Conservation (phyloP, 2,888 invertebrate genomes). For the Saturnia japonica region DNA sequence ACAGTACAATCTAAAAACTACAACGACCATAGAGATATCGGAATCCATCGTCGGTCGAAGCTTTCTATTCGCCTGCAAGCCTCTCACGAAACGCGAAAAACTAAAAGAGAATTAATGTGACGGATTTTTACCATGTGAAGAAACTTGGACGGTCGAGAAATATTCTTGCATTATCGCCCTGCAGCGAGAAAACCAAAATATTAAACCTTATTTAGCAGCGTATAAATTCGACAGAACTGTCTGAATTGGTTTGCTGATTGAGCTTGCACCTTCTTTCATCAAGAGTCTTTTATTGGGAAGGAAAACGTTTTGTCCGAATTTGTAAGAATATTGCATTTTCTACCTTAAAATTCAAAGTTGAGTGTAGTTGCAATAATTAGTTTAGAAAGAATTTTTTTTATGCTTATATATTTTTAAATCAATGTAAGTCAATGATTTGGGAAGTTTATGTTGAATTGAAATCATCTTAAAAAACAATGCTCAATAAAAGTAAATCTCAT, state of each 20-base stretch:
- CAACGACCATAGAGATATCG: no score
- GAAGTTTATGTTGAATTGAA: conserved; percentile 28
- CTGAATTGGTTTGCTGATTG: not conserved
- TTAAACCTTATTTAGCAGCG: not conserved
- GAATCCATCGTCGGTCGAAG: no score
- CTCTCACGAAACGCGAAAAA: no score
- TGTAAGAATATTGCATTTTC: not conserved
- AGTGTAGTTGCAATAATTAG: no score
- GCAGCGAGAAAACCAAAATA: not conserved
- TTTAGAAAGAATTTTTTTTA: no score
- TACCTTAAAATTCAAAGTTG: not conserved
- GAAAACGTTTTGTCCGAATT: not conserved
- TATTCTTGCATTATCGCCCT: not conserved
- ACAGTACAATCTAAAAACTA: no score
- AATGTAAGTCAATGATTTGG: not conserved
- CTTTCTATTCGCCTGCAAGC: no score
- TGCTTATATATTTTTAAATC: not conserved
- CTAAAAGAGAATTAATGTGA: no score
- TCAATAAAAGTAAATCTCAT: conserved; percentile 64
- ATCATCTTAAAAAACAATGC: conserved; percentile 56
- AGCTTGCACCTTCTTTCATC: not conserved
- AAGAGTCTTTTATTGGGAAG: not conserved
- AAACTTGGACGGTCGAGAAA: not conserved
- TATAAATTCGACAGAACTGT: not conserved
- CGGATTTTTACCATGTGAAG: no score